phyloP scores from a whole-genome alignment of 2,888 invertebrate species.

The Ametastegia equiseti region DNA sequence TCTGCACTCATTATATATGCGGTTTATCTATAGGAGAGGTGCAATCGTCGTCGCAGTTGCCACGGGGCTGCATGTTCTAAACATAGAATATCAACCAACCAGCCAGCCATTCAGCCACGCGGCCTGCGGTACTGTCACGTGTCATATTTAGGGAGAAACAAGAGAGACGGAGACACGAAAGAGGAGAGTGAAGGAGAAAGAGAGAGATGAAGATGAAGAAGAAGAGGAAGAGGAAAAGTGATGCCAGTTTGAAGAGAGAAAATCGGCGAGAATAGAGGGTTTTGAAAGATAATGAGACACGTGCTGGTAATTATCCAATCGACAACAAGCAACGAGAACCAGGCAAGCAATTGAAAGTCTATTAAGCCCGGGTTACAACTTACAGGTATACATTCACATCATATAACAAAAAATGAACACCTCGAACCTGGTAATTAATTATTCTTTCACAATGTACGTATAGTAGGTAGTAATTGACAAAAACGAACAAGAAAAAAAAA shows the following conservation, averaged over 20 bases:
- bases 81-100: conserved; percentile 9
- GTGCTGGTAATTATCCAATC: not conserved
- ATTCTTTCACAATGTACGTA: too few species aligned
- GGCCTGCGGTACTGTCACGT: conserved; percentile 21
- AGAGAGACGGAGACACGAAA: not conserved
- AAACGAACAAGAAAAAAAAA: too few species aligned
- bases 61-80: conserved; percentile 9
- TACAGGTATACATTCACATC: too few species aligned
- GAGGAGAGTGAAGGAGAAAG: not conserved
- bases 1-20: not conserved
- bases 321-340: not conserved
- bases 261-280: not conserved
- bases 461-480: too few species aligned
- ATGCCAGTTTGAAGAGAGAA: not conserved
- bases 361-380: not conserved
- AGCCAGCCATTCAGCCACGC: not conserved
- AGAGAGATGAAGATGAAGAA: too few species aligned
- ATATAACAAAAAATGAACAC: too few species aligned
- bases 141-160: conserved; percentile 30
- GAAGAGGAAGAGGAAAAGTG: not conserved
- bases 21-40: conserved; percentile 18
- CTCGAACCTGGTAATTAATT: too few species aligned
- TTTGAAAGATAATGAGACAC: not conserved
- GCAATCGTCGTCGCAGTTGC: not conserved
- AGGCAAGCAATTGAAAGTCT: not conserved